Conservation (phyloP, 1,140 invertebrate genomes). For the Solenopsis fugax region DNA sequence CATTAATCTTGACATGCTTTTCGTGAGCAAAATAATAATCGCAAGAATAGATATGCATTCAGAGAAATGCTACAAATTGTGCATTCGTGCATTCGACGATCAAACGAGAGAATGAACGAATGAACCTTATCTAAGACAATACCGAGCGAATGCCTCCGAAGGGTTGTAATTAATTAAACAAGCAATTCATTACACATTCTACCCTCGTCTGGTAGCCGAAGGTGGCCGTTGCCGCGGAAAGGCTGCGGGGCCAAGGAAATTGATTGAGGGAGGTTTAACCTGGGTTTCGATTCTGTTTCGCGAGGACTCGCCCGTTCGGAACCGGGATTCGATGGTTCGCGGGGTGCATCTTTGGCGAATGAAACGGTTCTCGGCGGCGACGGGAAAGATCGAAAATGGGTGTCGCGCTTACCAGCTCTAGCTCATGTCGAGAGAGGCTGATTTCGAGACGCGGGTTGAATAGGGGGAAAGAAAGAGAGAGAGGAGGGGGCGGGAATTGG, state of each 20-base stretch:
- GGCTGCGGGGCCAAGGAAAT: slow-evolving; percentile 83
- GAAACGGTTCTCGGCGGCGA: slow-evolving; percentile 37
- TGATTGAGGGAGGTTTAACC: slow-evolving; percentile 84
- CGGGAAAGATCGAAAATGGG: slow-evolving; percentile 66
- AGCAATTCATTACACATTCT: slow-evolving; percentile 87
- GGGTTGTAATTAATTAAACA: slow-evolving; percentile 87
- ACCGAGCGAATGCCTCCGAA: slow-evolving; percentile 62
- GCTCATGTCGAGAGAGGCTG: slow-evolving; percentile 43
- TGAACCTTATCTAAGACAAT: slow-evolving; percentile 55
- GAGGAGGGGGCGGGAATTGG: slow-evolving; percentile 4
- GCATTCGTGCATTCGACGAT: slow-evolving; percentile 36
- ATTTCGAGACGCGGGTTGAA: slow-evolving; percentile 45
- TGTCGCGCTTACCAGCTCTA: neutral
- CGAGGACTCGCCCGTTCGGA: slow-evolving; percentile 41
- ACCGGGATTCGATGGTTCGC: slow-evolving; percentile 57
- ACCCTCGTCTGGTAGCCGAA: slow-evolving; percentile 81
- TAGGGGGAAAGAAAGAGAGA: neutral
- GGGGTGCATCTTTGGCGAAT: slow-evolving; percentile 32
- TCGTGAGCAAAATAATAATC: neutral
- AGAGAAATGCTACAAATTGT: neutral
- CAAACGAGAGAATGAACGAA: slow-evolving; percentile 35
- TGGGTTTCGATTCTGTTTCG: slow-evolving; percentile 50
- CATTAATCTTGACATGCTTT: neutral
- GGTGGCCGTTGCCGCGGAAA: slow-evolving; percentile 80
- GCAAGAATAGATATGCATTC: neutral